phyloP scores from a whole-genome alignment of 2,113 vertebrate species.

The Pionites leucogaster region DNA sequence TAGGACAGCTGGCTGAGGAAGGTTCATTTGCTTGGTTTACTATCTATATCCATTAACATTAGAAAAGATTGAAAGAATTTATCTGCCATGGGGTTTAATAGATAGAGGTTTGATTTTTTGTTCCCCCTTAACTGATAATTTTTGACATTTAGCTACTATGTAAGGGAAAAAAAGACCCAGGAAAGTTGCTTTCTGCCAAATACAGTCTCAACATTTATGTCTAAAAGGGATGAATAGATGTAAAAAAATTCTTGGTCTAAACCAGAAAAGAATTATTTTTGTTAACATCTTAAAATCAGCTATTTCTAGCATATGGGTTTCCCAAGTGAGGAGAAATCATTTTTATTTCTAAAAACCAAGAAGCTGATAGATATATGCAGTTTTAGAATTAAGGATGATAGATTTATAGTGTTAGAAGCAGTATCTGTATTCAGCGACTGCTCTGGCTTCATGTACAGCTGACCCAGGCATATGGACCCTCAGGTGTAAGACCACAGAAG shows the following conservation, averaged over 20 bases:
- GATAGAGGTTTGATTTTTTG: conserved; percentile 26
- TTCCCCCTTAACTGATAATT: conserved; percentile 31
- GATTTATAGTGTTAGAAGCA: neutral
- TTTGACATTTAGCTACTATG: conserved; percentile 64
- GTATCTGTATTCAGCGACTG: neutral
- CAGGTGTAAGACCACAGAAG: neutral
- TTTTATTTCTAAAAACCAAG: neutral
- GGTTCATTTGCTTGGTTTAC: conserved; percentile 66
- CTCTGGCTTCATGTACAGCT: neutral
- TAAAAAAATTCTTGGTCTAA: conserved; percentile 2
- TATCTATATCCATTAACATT: conserved; percentile 62
- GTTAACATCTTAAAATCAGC: neutral
- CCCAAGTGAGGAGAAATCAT: neutral
- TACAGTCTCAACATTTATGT: conserved; percentile 9
- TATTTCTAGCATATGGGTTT: neutral
- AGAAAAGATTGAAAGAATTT: conserved; percentile 70
- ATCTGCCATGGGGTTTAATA: conserved; percentile 39
- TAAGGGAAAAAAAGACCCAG: neutral
- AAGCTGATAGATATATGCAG: neutral
- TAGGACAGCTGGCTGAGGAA: conserved; percentile 72
- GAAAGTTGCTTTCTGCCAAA: conserved; percentile 45
- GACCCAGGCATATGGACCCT: neutral
- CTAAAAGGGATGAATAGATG: neutral
- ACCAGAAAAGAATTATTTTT: conserved; percentile 47
- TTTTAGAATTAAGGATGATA: neutral